Evolutionary conservation across 2,113 vertebrate genomes (phyloP).

Genomic region (Macquaria australasica): DNA sequence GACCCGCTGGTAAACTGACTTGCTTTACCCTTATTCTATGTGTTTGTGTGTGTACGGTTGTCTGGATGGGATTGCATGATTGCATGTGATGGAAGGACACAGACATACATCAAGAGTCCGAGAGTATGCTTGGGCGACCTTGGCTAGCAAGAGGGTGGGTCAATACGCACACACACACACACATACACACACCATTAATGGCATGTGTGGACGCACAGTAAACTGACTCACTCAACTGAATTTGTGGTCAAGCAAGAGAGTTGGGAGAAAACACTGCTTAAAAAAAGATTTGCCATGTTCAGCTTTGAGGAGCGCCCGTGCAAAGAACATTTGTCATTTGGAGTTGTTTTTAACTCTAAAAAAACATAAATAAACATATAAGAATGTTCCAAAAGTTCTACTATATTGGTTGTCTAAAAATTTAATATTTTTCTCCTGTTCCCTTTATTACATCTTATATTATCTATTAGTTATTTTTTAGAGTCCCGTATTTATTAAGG

Average conservation of each 20-base stretch:
- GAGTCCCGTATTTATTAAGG: background rate
- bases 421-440: background rate
- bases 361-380: background rate
- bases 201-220: conserved; percentile 1
- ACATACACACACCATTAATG: background rate
- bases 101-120: conserved; percentile 45
- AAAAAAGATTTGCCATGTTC: background rate
- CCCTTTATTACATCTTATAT: background rate
- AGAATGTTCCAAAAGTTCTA: background rate
- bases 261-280: background rate
- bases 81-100: conserved; percentile 36
- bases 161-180: background rate
- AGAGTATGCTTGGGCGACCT: conserved; percentile 40
- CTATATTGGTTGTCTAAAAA: background rate
- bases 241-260: background rate
- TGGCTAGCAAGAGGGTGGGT: conserved; percentile 27
- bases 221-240: conserved; percentile 11
- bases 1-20: background rate
- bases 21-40: conserved; percentile 1
- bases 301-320: background rate
- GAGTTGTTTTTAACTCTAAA: background rate
- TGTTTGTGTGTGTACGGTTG: conserved; percentile 20
- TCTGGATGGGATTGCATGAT: conserved; percentile 12
- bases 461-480: background rate
- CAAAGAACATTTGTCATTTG: background rate